These are phyloP conservation scores for Agrochola lychnidis DNA, from an alignment of 2,888 invertebrate species.

Conservation along the genomic window DNA sequence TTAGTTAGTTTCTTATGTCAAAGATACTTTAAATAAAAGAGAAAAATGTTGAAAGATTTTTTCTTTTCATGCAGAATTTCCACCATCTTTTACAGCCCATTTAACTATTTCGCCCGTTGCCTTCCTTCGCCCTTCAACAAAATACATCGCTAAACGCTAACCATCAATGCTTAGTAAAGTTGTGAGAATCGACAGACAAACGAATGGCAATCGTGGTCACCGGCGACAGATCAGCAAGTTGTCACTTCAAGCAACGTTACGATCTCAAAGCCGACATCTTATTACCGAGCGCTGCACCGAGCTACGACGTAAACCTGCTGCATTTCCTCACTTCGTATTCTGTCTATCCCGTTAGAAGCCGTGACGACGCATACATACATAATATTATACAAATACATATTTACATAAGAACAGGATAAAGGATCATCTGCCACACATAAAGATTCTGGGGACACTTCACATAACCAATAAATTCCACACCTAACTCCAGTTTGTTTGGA, in stretches of 20 bases:
- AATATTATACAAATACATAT: conserved; percentile 52
- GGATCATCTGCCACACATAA: conserved; percentile 44
- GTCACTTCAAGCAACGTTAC: conserved; percentile 51
- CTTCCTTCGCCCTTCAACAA: neutral
- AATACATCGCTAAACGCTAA: conserved; percentile 17
- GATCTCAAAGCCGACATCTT: conserved; percentile 53
- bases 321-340: conserved; percentile 56
- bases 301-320: conserved; percentile 47
- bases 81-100: neutral
- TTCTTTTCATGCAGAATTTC: neutral
- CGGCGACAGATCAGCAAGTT: conserved; percentile 41
- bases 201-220: conserved; percentile 41
- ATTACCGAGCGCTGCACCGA: conserved; percentile 43
- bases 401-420: conserved; percentile 54
- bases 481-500: conserved; percentile 51
- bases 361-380: conserved; percentile 63
- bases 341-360: conserved; percentile 56
- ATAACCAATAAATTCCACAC: conserved; percentile 58
- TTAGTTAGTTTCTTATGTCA: neutral
- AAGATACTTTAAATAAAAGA: neutral
- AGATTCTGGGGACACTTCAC: conserved; percentile 41
- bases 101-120: neutral
- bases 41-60: neutral
- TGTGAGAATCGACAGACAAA: conserved; percentile 53
- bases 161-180: conserved; percentile 46